phyloP scores from a whole-genome alignment of 2,797 vertebrate species.

The Meriones psammophilus region DNA sequence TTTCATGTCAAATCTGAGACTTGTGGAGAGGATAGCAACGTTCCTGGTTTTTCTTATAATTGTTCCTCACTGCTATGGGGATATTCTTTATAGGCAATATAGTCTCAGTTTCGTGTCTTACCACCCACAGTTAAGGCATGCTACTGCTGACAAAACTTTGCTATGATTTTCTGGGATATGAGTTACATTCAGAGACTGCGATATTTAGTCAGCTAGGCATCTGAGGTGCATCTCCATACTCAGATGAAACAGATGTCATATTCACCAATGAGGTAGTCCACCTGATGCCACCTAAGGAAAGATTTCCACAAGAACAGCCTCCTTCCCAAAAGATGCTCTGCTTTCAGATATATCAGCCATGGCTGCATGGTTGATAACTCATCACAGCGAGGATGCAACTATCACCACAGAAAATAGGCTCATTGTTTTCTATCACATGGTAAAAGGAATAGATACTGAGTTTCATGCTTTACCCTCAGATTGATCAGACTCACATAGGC shows the following conservation, averaged over 20 bases:
- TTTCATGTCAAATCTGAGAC: not conserved
- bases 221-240: not conserved
- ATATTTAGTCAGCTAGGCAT: not conserved
- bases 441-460: not conserved
- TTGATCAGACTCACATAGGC: not conserved
- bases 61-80: not conserved
- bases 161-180: not conserved
- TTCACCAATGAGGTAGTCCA: not conserved
- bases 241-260: not conserved
- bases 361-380: not conserved
- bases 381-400: not conserved
- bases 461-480: not conserved
- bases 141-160: not conserved
- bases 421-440: not conserved
- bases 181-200: not conserved
- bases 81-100: not conserved
- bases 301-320: rapidly evolving
- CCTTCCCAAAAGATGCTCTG: not conserved
- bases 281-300: not conserved
- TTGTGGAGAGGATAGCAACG: not conserved
- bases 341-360: not conserved
- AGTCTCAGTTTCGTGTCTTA: not conserved
- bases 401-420: not conserved
- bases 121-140: not conserved
- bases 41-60: not conserved